Evolutionary conservation across 1,140 invertebrate genomes (phyloP).

Genomic region (Copidosoma floridanum): DNA sequence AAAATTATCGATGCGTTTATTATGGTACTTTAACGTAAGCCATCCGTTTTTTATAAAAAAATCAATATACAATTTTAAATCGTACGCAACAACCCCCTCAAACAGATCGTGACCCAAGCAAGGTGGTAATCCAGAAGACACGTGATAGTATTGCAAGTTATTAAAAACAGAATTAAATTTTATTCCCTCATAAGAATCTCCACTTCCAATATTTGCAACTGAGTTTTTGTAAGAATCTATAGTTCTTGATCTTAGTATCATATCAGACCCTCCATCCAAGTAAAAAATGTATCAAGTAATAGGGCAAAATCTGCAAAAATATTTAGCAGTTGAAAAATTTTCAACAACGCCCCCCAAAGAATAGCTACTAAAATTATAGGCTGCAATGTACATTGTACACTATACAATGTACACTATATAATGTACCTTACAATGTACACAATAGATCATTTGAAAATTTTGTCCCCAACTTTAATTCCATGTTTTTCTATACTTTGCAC

Average conservation of each 20-base stretch:
- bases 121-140: background rate
- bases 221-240: background rate
- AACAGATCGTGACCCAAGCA: background rate
- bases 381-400: too few species aligned
- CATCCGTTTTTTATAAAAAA: background rate
- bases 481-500: slow-evolving; percentile 35
- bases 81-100: background rate
- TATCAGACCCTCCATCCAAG: background rate
- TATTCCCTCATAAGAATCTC: background rate
- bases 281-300: too few species aligned
- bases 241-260: slow-evolving; percentile 1
- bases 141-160: slow-evolving; percentile 8
- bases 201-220: background rate
- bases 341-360: slow-evolving; percentile 31
- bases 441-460: slow-evolving; percentile 33
- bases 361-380: slow-evolving; percentile 39
- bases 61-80: background rate
- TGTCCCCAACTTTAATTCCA: slow-evolving; percentile 28
- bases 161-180: slow-evolving; percentile 16
- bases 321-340: background rate
- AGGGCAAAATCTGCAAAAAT: background rate
- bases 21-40: slow-evolving; percentile 21
- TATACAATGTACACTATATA: too few species aligned
- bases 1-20: slow-evolving; percentile 29
- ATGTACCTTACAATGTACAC: too few species aligned